These are phyloP conservation scores for Zaprionus lachaisei DNA, from an alignment of 1,140 invertebrate genomes.

Conservation along the genomic window DNA sequence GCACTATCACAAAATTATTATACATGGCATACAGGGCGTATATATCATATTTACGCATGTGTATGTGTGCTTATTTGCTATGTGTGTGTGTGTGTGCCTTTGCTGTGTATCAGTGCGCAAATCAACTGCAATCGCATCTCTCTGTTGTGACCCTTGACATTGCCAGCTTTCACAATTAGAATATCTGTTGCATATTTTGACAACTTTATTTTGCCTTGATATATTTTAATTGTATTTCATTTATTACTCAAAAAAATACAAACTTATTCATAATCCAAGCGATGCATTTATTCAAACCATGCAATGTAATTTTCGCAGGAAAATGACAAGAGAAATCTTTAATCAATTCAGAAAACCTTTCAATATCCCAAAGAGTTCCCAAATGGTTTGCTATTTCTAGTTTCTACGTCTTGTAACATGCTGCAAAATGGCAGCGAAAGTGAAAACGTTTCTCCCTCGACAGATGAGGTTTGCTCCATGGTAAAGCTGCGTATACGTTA, in stretches of 20 bases:
- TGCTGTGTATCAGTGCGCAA: conserved; percentile 2
- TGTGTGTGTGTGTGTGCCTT: neutral
- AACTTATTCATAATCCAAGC: too few species aligned
- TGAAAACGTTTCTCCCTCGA: neutral
- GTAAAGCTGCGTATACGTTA: conserved; percentile 34
- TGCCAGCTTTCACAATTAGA: neutral
- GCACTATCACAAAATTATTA: conserved; percentile 15
- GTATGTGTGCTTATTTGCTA: neutral
- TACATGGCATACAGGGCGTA: conserved; percentile 10
- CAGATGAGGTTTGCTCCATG: neutral
- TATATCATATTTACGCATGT: neutral
- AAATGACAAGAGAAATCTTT: too few species aligned
- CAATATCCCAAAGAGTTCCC: too few species aligned
- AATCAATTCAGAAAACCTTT: neutral
- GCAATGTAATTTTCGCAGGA: too few species aligned
- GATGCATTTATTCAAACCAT: too few species aligned
- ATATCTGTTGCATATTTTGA: neutral
- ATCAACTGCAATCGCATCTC: conserved; percentile 1
- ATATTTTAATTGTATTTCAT: too few species aligned
- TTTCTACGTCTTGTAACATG: neutral
- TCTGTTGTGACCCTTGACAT: conserved; percentile 3
- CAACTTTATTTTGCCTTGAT: too few species aligned
- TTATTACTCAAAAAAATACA: too few species aligned
- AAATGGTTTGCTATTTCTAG: neutral
- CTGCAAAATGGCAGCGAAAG: neutral